These are phyloP conservation scores for Drosophila meridiana DNA, from an alignment of 2,888 invertebrate species.

Conservation along the genomic window DNA sequence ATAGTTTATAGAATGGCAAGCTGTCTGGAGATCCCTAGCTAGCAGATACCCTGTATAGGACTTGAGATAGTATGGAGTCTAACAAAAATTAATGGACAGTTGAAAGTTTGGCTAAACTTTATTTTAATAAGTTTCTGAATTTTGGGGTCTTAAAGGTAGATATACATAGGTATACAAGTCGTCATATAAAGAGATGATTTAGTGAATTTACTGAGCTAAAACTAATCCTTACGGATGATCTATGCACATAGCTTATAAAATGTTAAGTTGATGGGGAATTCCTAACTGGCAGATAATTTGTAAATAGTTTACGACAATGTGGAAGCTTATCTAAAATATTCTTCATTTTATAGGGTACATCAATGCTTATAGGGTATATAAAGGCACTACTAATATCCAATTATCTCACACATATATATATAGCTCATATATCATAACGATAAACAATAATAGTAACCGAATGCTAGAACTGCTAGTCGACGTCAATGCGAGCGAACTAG, in stretches of 20 bases:
- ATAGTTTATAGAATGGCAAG: slow-evolving; percentile 17
- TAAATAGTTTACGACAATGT: too few relatives aligned
- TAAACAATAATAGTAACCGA: background rate
- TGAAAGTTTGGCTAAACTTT: background rate
- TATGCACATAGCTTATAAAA: too few relatives aligned
- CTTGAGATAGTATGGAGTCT: background rate
- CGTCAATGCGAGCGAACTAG: slow-evolving; percentile 52
- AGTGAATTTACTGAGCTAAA: background rate
- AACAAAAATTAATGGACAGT: too few relatives aligned
- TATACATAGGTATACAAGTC: too few relatives aligned
- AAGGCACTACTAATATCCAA: background rate
- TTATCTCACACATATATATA: background rate
- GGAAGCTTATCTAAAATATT: too few relatives aligned
- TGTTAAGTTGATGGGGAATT: too few relatives aligned
- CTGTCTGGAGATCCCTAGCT: background rate
- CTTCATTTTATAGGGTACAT: too few relatives aligned
- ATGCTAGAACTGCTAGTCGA: background rate
- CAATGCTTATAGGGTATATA: background rate
- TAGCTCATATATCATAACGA: background rate
- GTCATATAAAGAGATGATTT: background rate
- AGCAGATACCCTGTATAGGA: background rate
- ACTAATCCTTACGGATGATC: too few relatives aligned
- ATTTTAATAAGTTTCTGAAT: background rate
- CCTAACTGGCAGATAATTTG: too few relatives aligned
- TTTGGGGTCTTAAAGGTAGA: too few relatives aligned